Evolutionary conservation across 1,140 invertebrate genomes (phyloP), one percentile per base, ranked within the genome.

Genomic region (Pogonomyrmex barbatus): DNA sequence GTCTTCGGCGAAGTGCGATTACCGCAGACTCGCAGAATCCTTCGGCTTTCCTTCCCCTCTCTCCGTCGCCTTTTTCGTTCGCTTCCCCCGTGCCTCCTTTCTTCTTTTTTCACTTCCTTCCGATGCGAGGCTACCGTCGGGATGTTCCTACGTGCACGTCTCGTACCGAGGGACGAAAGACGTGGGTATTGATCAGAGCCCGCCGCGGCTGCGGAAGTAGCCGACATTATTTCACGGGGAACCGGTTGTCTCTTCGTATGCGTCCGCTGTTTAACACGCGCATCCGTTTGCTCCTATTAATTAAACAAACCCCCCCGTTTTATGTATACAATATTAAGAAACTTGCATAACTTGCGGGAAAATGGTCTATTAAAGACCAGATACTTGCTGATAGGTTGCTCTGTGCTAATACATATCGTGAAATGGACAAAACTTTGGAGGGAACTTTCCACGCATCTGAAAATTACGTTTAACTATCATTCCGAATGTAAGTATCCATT

Each of bases 121-220:
- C 89, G 85, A 90, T 84, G 89, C 89, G 87, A 90, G 54, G 88
- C 79, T 90, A 90, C 88, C 75, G 88, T 90, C 88, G 77, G 85
- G 85, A 88, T 87, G 88, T 76, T 89, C 76, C 82, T 85, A 84
- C 68, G 84, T 89, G 86, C 90, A 78, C 89, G 89, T 88, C 87
- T 83, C 86, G 71, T 73, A 67, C 83, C 47, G 86, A 54, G 58
- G 75, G 70, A 77, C 65, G 75, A 86, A 91, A 83, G 79, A 91
- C 85, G 89, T 85, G 68, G 68, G 90, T 90, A 90, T 90, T 87
- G 90, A 91, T 90, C 90, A 90, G 90, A 52, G 67, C n/a, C 54
- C 33, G 42, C 67, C 68, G 68, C 79, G 79, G 79, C 79, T 83
- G 79, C 79, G 68, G 68, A 83, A 83, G 67, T 82, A 73, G 79